phyloP scores from a whole-genome alignment of 1,140 invertebrate species.

The Plectrocnemia conspersa region DNA sequence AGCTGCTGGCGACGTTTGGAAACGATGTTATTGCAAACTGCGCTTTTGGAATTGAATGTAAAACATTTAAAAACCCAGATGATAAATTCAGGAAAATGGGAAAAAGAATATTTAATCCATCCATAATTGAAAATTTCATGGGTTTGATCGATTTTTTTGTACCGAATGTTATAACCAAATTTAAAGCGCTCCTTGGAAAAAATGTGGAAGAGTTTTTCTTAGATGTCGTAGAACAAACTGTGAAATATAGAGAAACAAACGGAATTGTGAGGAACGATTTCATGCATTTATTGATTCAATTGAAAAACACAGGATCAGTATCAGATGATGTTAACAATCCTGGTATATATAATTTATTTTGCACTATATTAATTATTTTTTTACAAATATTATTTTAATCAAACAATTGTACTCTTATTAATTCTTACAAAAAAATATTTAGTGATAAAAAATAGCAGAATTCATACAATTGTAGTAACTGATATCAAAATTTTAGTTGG shows the following conservation, averaged over 20 bases:
- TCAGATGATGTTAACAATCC: constrained; percentile 33
- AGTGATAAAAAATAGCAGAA: background rate
- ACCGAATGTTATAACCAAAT: constrained; percentile 4
- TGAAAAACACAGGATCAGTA: constrained; percentile 51
- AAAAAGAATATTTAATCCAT: constrained; percentile 38
- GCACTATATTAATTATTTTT: background rate
- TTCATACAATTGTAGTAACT: background rate
- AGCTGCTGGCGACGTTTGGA: constrained; percentile 56
- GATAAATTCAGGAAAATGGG: constrained; percentile 53
- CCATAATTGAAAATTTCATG: constrained; percentile 3
- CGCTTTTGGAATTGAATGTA: constrained; percentile 59
- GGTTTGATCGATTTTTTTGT: constrained; percentile 12
- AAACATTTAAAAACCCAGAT: constrained; percentile 53
- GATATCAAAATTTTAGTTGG: background rate
- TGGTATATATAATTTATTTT: constrained; percentile 34
- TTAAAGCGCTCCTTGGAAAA: constrained; percentile 7
- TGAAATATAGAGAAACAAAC: constrained; percentile 49
- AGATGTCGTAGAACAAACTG: constrained; percentile 52
- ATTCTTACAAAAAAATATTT: background rate
- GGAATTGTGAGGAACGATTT: constrained; percentile 54
- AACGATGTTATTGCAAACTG: constrained; percentile 61
- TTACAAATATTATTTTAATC: background rate
- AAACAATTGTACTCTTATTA: background rate
- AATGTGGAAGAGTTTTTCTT: constrained; percentile 48
- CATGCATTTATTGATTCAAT: constrained; percentile 56